phyloP scores from a whole-genome alignment of 2,113 vertebrate species.

The Arothron firmamentum region DNA sequence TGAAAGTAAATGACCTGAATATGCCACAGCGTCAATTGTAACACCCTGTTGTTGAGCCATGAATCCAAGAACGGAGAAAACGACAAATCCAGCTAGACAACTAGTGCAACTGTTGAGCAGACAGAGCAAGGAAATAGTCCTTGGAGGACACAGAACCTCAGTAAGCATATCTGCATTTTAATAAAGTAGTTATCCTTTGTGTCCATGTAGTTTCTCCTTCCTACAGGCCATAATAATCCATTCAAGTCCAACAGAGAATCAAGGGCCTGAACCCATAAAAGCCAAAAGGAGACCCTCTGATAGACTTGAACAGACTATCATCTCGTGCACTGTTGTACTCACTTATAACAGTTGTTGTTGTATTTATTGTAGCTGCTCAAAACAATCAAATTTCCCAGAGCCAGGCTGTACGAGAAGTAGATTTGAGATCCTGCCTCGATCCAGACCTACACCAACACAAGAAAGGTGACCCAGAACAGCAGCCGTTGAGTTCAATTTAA shows the following conservation, averaged over 20 bases:
- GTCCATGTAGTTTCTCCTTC: no score
- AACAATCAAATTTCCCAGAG: slow-evolving; percentile 35
- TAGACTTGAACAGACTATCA: not conserved
- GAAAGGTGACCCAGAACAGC: no score
- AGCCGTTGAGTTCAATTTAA: no score
- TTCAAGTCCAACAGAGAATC: no score
- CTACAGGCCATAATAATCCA: no score
- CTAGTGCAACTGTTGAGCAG: slow-evolving; percentile 68
- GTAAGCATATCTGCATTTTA: no score
- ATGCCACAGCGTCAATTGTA: slow-evolving; percentile 48
- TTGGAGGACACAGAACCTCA: slow-evolving; percentile 17
- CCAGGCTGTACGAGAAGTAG: slow-evolving; percentile 60
- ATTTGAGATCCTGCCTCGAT: slow-evolving; percentile 66
- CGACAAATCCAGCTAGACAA: slow-evolving; percentile 58
- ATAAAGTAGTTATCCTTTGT: no score
- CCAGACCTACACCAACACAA: slow-evolving; percentile 57
- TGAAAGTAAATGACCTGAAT: slow-evolving; percentile 51
- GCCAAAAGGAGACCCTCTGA: not conserved
- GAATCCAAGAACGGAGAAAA: slow-evolving; percentile 65
- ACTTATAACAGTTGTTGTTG: slow-evolving; percentile 72
- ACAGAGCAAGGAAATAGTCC: slow-evolving; percentile 62
- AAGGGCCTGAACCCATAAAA: no score
- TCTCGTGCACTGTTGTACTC: no score
- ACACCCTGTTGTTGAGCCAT: slow-evolving; percentile 66
- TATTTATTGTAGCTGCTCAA: slow-evolving; percentile 63